Evolutionary conservation across 2,113 vertebrate species (phyloP), one percentile per base, ranked within the genome.

Genomic region (Archilochus colubris): DNA sequence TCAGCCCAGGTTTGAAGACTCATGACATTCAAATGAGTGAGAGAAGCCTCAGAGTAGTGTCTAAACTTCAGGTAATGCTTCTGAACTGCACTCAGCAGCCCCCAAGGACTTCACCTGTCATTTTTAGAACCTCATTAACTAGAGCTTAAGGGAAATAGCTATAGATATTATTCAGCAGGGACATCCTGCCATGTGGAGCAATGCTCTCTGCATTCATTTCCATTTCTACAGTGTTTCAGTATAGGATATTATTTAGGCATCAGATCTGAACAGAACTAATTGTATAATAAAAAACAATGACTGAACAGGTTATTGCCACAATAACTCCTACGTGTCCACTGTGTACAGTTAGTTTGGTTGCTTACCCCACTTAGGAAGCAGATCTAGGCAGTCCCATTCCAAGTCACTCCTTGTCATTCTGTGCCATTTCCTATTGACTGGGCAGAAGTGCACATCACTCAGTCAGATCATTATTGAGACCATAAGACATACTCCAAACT

Each of bases 271-370:
- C 76, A 75, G 61, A 93, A 95, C 86, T 94, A 95, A 94, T 86
- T 78, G 90, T 93, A 86, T 78, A 93, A 94, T 94, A 90, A 94
- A 91, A 88, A 72, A 3, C 16, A n/a, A 44, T 91, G 87, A 90
- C 72, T 96, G 93, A 86, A 95, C 85, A 95, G 93, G 88, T 90
- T 95, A 95, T 93, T 93, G 57, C 88, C 76, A 93, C 57, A 83
- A 86, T 96, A 94, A 96, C 69, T 91, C 92, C 80, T 90, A 22
- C 74, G 85, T 36, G 27, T 93, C 75, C 57, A 18, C 55, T 64
- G 53, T 2, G 3, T 25, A 43, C 55, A 75, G 63, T 25, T 20
- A 80, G 67, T 23, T 48, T 24, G n/a, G 38, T 17, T 80, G n/a
- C 78, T 43, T 24, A 57, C 31, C 68, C 57, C 46, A 10, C 57